Conservation (phyloP, 2,888 invertebrate genomes). For the Pharmacophagus antenor region DNA sequence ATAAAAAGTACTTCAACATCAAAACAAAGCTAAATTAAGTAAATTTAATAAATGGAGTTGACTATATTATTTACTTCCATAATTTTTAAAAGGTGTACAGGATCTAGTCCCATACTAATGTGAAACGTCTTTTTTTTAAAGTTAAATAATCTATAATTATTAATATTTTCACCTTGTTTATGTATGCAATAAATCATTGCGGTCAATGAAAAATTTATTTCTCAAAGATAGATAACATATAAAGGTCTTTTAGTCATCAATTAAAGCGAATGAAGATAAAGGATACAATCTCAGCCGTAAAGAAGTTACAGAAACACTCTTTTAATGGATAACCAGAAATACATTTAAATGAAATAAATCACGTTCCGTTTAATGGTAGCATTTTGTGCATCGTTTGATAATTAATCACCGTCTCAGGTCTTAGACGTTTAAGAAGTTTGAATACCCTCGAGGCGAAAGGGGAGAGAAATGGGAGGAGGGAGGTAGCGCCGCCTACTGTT, state of each 20-base stretch:
- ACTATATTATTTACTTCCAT: too few relatives aligned
- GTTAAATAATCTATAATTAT: too few relatives aligned
- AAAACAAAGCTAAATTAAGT: too few relatives aligned
- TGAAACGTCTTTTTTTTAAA: too few relatives aligned
- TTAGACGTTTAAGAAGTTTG: constrained; percentile 63
- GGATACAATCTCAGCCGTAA: neutral
- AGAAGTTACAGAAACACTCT: constrained; percentile 39
- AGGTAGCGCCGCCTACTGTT: constrained; percentile 69
- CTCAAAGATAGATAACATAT: too few relatives aligned
- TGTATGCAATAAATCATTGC: too few relatives aligned
- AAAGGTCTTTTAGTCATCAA: neutral
- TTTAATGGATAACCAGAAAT: constrained; percentile 56
- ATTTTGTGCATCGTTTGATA: constrained; percentile 52
- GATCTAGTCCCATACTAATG: too few relatives aligned
- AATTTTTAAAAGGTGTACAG: too few relatives aligned
- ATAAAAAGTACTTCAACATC: too few relatives aligned
- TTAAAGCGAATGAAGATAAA: neutral
- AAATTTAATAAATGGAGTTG: too few relatives aligned
- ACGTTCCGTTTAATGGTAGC: constrained; percentile 56
- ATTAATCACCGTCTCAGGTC: constrained; percentile 76
- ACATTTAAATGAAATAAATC: constrained; percentile 73
- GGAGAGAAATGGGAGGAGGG: constrained; percentile 56
- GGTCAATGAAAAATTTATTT: too few relatives aligned
- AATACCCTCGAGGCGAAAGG: constrained; percentile 64
- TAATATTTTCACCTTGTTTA: too few relatives aligned